phyloP scores from a whole-genome alignment of 1,140 invertebrate species.

The Chionoecetes opilio region DNA sequence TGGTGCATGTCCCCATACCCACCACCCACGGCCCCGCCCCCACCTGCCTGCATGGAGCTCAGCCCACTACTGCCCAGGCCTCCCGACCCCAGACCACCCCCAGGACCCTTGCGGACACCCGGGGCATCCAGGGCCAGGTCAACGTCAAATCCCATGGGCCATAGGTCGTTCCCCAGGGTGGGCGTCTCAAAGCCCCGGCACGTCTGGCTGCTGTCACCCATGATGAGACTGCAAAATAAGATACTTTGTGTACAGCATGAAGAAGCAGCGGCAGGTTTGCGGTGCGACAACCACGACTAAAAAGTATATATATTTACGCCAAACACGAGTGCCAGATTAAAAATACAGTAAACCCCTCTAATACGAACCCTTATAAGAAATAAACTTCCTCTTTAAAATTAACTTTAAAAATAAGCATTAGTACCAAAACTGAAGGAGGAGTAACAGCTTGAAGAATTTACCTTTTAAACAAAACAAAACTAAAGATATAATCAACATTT shows the following conservation, averaged over 20 bases:
- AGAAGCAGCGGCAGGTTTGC: too few species aligned
- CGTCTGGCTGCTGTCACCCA: constrained; percentile 72
- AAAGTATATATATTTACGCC: too few species aligned
- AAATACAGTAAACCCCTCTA: too few species aligned
- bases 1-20: constrained; percentile 74
- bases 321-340: too few species aligned
- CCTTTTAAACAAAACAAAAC: too few species aligned
- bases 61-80: constrained; percentile 51
- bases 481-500: too few species aligned
- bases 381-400: too few species aligned
- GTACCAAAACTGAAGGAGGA: too few species aligned
- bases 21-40: constrained; percentile 39
- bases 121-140: constrained; percentile 69
- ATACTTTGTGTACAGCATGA: not conserved
- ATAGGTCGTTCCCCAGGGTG: constrained; percentile 68
- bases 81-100: constrained; percentile 38
- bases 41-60: constrained; percentile 49
- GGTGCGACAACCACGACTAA: too few species aligned
- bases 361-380: too few species aligned
- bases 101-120: constrained; percentile 65
- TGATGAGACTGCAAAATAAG: constrained; percentile 66
- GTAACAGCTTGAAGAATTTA: too few species aligned
- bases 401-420: too few species aligned
- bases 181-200: constrained; percentile 76
- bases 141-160: constrained; percentile 75